Base-by-base conservation (phyloP, 2,113 vertebrate genomes). In the Eublepharis macularius region DNA sequence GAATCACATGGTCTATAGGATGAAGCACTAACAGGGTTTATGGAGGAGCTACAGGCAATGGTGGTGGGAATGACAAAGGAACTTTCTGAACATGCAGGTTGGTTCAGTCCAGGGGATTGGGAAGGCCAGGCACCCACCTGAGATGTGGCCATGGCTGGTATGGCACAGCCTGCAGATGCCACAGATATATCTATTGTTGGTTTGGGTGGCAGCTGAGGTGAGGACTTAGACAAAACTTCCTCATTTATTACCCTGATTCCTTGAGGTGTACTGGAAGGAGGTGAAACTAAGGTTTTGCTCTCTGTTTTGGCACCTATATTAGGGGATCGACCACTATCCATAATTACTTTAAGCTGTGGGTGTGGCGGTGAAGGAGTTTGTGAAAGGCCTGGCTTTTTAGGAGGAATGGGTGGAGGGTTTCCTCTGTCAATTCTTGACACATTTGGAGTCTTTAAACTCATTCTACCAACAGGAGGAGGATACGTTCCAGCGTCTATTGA, bases 341-440 rank as follows among this genome's bases (percentile, higher is more conserved):
- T 96, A 90, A 97, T 94, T 88, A 96, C 97, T 93, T 99, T 99
- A 93, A 98, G 97, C 81, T 98, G 97, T 66, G 98, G 98, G 85
- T 99, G 98, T 77, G 98, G 98, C 75, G 97, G 97, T 66, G 98
- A 98, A 80, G 99, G 99, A 91, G 99, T 98, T 90, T 99, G 98
- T 60, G 98, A 99, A 80, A 99, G 98, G 94, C 99, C 99, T 87
- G 99, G 99, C 88, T 99, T 99, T 97, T 99, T 99, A 89, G 99
- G 99, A 92, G 99, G 99, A 94, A 99, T 99, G 16, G 99, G 99
- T 72, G 98, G 99, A 90, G 99, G 99, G 90, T 99, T 99, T 92
- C 98, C 99, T 94, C 99, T 95, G 95, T 99, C 99, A 84, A 99
- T 98, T 93, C 99, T 95, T 83, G 98, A 96, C 83, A 95, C 97